phyloP scores from a whole-genome alignment of 2,797 vertebrate species.

The Podargus strigoides region DNA sequence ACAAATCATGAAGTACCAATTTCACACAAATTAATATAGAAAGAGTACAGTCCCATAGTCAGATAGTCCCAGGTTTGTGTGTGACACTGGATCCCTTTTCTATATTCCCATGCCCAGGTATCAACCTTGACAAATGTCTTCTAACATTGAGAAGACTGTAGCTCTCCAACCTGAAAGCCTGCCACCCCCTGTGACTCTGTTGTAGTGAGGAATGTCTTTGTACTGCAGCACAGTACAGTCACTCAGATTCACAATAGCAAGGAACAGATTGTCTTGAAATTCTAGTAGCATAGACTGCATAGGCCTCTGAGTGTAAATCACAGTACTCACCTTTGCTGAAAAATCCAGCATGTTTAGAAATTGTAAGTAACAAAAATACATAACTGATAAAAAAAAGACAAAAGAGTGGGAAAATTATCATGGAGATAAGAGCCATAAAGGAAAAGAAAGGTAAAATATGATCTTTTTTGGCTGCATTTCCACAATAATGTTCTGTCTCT shows the following conservation, averaged over 20 bases:
- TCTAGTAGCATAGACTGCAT: not conserved
- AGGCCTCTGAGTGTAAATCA: not conserved
- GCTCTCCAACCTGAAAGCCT: not conserved
- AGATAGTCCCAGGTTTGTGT: not conserved
- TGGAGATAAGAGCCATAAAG: not conserved
- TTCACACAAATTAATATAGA: not conserved
- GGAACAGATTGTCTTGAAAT: not conserved
- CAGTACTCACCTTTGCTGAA: not conserved
- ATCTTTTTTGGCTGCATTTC: not conserved
- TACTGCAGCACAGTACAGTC: not conserved
- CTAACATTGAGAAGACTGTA: not conserved
- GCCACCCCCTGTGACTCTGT: not conserved
- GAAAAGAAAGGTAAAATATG: not conserved
- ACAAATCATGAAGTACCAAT: not conserved
- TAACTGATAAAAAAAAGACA: not conserved
- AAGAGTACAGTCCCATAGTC: not conserved
- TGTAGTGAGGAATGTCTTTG: not conserved
- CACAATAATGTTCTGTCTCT: not conserved
- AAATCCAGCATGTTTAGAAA: not conserved
- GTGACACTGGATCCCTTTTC: not conserved
- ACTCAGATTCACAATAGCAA: not conserved
- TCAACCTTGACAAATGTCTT: not conserved
- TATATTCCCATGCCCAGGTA: not conserved
- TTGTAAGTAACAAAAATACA: not conserved
- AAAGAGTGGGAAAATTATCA: not conserved